These are phyloP conservation scores for Hypomesus transpacificus DNA, from an alignment of 2,113 vertebrate species.

Conservation along the genomic window DNA sequence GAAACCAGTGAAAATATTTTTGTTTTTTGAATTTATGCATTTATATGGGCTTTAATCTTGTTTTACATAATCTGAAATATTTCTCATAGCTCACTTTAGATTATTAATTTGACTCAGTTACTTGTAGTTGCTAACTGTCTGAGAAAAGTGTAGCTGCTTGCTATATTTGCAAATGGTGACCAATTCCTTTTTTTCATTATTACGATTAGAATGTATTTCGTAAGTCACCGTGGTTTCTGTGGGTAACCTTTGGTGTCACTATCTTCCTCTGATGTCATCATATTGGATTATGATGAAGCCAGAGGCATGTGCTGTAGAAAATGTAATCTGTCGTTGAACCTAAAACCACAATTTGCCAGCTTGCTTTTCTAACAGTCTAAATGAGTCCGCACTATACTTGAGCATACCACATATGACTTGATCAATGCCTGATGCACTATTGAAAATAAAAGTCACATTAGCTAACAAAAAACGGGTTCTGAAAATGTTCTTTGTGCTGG, in stretches of 20 bases:
- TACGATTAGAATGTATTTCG: background rate
- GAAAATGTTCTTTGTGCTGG: background rate
- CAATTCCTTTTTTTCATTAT: conserved; percentile 22
- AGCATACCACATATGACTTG: conserved; percentile 7
- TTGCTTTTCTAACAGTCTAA: conserved; percentile 7
- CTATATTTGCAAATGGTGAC: conserved; percentile 34
- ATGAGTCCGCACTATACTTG: background rate
- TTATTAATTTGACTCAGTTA: no score
- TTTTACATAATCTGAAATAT: no score
- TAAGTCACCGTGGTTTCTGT: no score
- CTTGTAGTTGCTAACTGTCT: no score
- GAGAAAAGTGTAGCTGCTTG: conserved; percentile 10
- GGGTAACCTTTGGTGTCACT: background rate
- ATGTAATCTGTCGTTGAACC: no score
- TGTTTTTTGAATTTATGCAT: no score
- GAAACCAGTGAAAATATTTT: no score
- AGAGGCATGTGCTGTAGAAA: background rate
- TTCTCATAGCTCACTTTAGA: no score
- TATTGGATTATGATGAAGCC: conserved; percentile 27
- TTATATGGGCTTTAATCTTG: no score
- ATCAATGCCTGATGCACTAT: conserved; percentile 20
- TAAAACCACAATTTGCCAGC: background rate
- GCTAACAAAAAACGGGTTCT: background rate
- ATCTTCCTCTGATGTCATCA: background rate
- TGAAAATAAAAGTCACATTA: conserved; percentile 11